Evolutionary conservation across 2,797 vertebrate genomes (phyloP).

Genomic region (Chelon labrosus): DNA sequence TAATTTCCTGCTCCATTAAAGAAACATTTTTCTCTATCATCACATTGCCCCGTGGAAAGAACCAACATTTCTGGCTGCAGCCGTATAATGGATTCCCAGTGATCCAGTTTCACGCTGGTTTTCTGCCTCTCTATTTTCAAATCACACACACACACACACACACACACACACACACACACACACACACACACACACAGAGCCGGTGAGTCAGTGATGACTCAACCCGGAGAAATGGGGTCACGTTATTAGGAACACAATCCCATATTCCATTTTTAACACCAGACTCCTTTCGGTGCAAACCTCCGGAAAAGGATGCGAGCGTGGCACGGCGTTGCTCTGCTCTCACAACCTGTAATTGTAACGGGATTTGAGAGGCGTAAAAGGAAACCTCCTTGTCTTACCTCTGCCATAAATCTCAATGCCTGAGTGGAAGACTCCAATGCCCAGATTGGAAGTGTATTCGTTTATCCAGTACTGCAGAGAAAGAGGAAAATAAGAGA

Average conservation of each 20-base stretch:
- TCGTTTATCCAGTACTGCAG: constrained; percentile 97
- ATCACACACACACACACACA: constrained; percentile 25
- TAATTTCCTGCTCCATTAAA: not conserved
- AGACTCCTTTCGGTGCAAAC: constrained; percentile 18
- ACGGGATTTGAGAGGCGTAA: constrained; percentile 28
- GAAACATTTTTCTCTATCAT: constrained; percentile 2
- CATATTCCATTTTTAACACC: constrained; percentile 49
- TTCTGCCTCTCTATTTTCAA: constrained; percentile 36
- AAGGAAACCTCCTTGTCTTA: constrained; percentile 60
- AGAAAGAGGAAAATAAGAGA: constrained; percentile 26
- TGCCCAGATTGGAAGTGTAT: constrained; percentile 95
- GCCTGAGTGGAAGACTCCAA: constrained; percentile 97
- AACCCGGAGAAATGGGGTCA: constrained; percentile 67
- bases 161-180: constrained; percentile 22
- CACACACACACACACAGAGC: constrained; percentile 26
- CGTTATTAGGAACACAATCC: constrained; percentile 43
- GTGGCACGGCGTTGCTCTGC: not conserved
- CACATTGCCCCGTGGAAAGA: constrained; percentile 29
- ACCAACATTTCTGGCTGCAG: constrained; percentile 31
- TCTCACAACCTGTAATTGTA: not conserved
- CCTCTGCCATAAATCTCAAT: constrained; percentile 96
- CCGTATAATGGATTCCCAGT: constrained; percentile 36
- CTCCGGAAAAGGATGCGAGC: not conserved
- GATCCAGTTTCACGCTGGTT: constrained; percentile 50
- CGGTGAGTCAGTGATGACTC: constrained; percentile 63